Conservation (phyloP, 1,140 invertebrate genomes). For the Caerostris extrusa region DNA sequence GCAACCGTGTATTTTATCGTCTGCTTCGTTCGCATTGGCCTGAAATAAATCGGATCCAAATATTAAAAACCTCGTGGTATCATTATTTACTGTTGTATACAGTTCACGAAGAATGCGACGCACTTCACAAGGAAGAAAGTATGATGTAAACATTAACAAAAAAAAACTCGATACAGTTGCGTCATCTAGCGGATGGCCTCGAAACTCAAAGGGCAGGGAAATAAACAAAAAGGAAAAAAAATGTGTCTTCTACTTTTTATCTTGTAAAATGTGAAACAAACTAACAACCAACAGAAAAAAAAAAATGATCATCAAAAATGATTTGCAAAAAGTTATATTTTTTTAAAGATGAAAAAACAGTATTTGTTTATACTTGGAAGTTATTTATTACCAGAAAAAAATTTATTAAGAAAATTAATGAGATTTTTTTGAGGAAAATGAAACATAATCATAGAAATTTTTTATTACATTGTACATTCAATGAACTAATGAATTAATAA, state of each 20-base stretch:
- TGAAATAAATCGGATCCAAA: conserved; percentile 9
- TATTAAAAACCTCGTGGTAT: conserved; percentile 38
- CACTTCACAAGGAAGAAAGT: conserved; percentile 42
- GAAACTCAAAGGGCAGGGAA: conserved; percentile 53
- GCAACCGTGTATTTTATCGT: conserved; percentile 32
- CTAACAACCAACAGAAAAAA: too few relatives aligned
- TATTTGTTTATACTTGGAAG: neutral
- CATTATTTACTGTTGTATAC: conserved; percentile 41
- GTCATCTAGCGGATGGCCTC: conserved; percentile 62
- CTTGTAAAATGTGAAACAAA: neutral
- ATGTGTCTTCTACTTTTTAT: neutral
- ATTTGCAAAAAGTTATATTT: too few relatives aligned
- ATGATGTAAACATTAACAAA: conserved; percentile 67
- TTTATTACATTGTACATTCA: too few relatives aligned
- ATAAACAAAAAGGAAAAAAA: conserved; percentile 36
- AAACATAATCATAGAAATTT: too few relatives aligned
- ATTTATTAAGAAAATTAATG: neutral
- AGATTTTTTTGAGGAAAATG: too few relatives aligned
- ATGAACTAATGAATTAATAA: too few relatives aligned
- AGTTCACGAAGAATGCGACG: conserved; percentile 51
- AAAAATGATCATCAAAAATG: too few relatives aligned
- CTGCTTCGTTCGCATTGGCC: conserved; percentile 22
- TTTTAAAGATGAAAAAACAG: neutral
- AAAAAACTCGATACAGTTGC: conserved; percentile 31
- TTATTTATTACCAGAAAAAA: neutral